Evolutionary conservation across 2,797 vertebrate genomes (phyloP).

Genomic region (Ctenosaura bakeri): DNA sequence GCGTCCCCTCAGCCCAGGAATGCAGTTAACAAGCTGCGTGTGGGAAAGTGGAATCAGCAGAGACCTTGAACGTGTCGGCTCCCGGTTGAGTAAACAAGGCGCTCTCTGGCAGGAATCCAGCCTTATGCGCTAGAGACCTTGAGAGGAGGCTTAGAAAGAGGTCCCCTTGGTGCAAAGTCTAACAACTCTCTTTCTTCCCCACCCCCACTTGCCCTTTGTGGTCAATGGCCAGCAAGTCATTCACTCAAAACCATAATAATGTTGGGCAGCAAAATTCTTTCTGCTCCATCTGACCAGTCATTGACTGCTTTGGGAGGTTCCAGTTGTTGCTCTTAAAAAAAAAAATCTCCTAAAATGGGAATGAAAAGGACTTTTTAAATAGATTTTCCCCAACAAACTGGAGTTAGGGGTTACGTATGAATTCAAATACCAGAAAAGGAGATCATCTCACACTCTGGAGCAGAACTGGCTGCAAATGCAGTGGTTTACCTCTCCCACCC

Average conservation of each 20-base stretch:
- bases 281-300: slow-evolving; percentile 54
- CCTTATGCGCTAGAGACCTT: slow-evolving; percentile 65
- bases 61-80: slow-evolving; percentile 80
- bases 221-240: slow-evolving; percentile 28
- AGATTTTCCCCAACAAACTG: slow-evolving; percentile 1
- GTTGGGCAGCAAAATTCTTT: slow-evolving; percentile 32
- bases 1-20: slow-evolving; percentile 74
- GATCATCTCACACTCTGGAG: neutral
- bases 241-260: slow-evolving; percentile 14
- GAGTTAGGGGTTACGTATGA: neutral
- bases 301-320: neutral
- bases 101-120: slow-evolving; percentile 70
- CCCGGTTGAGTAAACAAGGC: slow-evolving; percentile 80
- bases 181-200: slow-evolving; percentile 33
- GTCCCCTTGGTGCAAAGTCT: slow-evolving; percentile 47
- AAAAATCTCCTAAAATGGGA: neutral
- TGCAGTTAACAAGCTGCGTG: slow-evolving; percentile 72
- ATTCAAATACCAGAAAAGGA: neutral
- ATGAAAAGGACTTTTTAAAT: neutral
- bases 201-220: slow-evolving; percentile 7
- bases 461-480: neutral
- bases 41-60: slow-evolving; percentile 78
- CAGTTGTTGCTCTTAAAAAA: neutral
- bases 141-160: slow-evolving; percentile 45
- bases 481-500: too few species aligned